Conservation (phyloP, 2,797 vertebrate species). For the Heliangelus exortis region DNA sequence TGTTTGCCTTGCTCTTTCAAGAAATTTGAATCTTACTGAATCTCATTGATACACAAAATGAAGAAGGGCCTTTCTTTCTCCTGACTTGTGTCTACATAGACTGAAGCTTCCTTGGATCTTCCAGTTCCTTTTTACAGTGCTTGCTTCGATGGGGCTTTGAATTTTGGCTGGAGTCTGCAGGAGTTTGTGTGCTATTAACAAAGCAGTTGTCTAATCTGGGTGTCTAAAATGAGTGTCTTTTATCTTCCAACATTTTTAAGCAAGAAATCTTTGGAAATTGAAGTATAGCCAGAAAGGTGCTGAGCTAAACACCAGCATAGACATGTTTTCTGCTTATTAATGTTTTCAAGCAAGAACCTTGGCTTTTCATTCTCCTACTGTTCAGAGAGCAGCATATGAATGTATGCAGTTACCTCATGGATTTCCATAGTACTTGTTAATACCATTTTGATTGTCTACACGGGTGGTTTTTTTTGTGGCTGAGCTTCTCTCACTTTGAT, state of each 20-base stretch:
- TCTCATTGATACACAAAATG: not conserved
- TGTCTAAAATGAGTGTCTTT: not conserved
- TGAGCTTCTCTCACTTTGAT: not conserved
- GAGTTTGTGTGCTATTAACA: slow-evolving; percentile 3
- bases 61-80: not conserved
- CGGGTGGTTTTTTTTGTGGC: not conserved
- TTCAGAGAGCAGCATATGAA: not conserved
- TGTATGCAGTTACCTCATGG: slow-evolving; percentile 29
- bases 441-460: not conserved
- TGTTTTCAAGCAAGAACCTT: not conserved
- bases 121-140: not conserved
- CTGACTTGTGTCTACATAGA: not conserved
- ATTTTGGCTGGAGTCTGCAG: slow-evolving; percentile 20
- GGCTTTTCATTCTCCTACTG: not conserved
- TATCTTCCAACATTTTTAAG: slow-evolving; percentile 19
- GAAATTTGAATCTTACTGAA: not conserved
- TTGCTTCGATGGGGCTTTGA: not conserved
- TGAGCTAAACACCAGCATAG: slow-evolving; percentile 8
- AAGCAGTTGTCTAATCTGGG: slow-evolving; percentile 7
- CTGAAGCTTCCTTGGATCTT: slow-evolving; percentile 3
- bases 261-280: slow-evolving; percentile 24
- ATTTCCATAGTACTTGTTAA: slow-evolving; percentile 16
- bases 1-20: not conserved
- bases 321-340: slow-evolving; percentile 24
- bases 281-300: slow-evolving; percentile 12